Conservation (phyloP, 2,797 vertebrate species). For the Diplodus sargus region DNA sequence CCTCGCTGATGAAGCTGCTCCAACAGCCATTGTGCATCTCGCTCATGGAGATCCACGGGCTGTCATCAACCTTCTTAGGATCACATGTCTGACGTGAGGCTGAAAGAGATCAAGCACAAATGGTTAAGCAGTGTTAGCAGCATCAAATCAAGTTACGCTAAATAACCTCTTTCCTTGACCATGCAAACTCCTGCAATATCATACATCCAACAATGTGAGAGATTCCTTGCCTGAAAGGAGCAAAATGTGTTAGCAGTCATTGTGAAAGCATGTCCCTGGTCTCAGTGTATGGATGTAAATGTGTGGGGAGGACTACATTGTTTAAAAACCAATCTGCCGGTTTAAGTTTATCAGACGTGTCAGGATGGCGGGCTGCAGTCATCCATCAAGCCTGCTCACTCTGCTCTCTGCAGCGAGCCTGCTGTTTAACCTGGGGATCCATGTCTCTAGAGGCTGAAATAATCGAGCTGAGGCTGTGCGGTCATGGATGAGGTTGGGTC, state of each 20-base stretch:
- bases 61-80: conserved; percentile 22
- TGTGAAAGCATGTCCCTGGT: conserved; percentile 60
- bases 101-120: conserved; percentile 66
- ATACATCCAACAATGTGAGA: conserved; percentile 53
- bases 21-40: conserved; percentile 77
- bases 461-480: conserved; percentile 62
- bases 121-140: conserved; percentile 41
- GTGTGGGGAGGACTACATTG: conserved; percentile 68
- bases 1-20: conserved; percentile 69
- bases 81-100: conserved; percentile 74
- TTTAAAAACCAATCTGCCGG: conserved; percentile 74
- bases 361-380: conserved; percentile 63
- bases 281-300: conserved; percentile 67
- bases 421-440: conserved; percentile 76
- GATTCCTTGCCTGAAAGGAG: conserved; percentile 57
- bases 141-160: conserved; percentile 17
- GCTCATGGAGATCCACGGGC: conserved; percentile 60
- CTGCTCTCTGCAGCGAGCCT: conserved; percentile 57
- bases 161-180: conserved; percentile 21
- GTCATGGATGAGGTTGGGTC: conserved; percentile 68
- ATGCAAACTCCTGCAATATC: neutral
- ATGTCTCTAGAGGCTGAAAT: conserved; percentile 74
- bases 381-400: conserved; percentile 73
- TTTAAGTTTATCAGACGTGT: conserved; percentile 79
- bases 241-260: conserved; percentile 68